Conservation (phyloP, 2,113 vertebrate species). For the Crocuta crocuta region DNA sequence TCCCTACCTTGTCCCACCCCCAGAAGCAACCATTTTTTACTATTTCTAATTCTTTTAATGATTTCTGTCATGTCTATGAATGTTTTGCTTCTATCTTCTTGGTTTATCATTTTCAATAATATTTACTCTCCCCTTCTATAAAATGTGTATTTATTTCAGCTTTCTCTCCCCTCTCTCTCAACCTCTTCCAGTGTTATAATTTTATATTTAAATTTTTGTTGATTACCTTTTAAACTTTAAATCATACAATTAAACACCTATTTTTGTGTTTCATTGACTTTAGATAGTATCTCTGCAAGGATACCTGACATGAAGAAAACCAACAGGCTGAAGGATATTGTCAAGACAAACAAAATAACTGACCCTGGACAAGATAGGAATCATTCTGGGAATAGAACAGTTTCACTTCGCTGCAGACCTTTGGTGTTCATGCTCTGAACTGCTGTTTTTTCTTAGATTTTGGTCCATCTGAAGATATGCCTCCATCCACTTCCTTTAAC, state of each 20-base stretch:
- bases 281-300: neutral
- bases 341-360: neutral
- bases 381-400: neutral
- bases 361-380: neutral
- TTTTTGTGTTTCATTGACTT: neutral
- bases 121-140: neutral
- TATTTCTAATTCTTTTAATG: neutral
- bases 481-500: neutral
- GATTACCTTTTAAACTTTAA: slow-evolving; percentile 20
- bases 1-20: neutral
- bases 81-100: slow-evolving; percentile 41
- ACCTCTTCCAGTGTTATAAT: neutral
- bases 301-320: slow-evolving; percentile 8
- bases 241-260: neutral
- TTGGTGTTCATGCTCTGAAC: neutral
- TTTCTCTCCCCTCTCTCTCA: neutral
- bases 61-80: neutral
- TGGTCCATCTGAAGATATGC: neutral
- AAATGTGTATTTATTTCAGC: neutral
- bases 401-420: neutral
- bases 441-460: neutral
- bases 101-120: neutral
- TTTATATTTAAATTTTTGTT: slow-evolving; percentile 11
- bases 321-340: neutral
- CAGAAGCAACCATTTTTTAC: neutral